Percentiles rank a stretch among this genome's conserved stretches.
phyloP scores from a whole-genome alignment of 2,888 invertebrate genomes.

The Ditula angustiorana region DNA sequence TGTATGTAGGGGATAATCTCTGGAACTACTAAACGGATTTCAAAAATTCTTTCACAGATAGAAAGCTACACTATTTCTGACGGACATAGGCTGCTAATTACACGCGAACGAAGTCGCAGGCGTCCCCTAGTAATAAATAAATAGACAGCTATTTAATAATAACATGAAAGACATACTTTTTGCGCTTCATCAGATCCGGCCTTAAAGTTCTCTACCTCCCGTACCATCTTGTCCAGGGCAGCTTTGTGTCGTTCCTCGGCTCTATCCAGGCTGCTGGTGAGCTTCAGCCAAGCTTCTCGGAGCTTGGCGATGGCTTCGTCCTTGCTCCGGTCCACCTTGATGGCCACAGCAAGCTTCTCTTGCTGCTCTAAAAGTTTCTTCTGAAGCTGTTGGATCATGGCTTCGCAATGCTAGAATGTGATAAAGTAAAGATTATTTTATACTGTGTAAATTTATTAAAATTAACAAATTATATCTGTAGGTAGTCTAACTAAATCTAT shows the following conservation, averaged over 20 bases:
- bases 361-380: slow-evolving; percentile 90
- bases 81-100: no score
- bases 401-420: slow-evolving; percentile 89
- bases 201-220: slow-evolving; percentile 81
- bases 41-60: no score
- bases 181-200: slow-evolving; percentile 75
- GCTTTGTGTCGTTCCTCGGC: slow-evolving; percentile 78
- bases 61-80: no score
- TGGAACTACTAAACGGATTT: no score
- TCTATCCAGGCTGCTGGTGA: slow-evolving; percentile 71
- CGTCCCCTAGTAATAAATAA: no score
- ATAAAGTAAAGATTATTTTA: not conserved
- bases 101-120: no score
- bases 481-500: no score
- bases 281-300: slow-evolving; percentile 87
- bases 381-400: slow-evolving; percentile 90
- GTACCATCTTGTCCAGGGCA: slow-evolving; percentile 77
- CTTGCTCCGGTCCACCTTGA: slow-evolving; percentile 91
- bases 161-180: no score
- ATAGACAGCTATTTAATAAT: no score
- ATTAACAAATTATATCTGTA: no score
- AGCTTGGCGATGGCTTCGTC: slow-evolving; percentile 88
- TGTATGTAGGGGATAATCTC: no score
- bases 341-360: slow-evolving; percentile 91
- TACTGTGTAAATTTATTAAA: not conserved